Evolutionary conservation across 2,888 invertebrate genomes (phyloP), one percentile per base, ranked within the genome.

Genomic region (Crematogaster levior): DNA sequence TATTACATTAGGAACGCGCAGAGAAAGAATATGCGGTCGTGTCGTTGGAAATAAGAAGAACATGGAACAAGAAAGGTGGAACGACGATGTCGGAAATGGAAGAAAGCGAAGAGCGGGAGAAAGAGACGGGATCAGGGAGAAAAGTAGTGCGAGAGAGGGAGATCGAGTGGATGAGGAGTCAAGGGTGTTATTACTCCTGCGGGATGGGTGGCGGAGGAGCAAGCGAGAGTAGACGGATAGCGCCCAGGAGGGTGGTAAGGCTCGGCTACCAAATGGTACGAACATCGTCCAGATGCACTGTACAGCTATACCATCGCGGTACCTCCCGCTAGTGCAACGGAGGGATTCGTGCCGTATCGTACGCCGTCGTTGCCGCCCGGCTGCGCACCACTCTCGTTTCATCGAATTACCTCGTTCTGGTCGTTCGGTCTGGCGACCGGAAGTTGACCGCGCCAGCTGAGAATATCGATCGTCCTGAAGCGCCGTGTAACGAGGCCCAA

Each of bases 201-300:
- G 89, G 89, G 89, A 83, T 40, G 65, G 74, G 84, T 83, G 83
- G 81, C 61, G 83, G 82, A 77, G 56, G 53, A 85, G 77, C 68
- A 79, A 81, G 84, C 80, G 73, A 70, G 88, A 74, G 85, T 60
- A 89, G 92, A 93, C 90, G 88, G 90, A 93, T 92, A 86, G 87
- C 90, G 87, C 93, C 92, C 92, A 87, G 70, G 93, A 89, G 93
- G 86, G 91, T 89, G 91, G 90, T 90, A 91, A 86, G 88, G 84
- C 89, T 86, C 85, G 87, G 87, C 88, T 87, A 87, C 84, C 88
- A 89, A 92, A 90, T 89, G 88, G 86, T 81, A 88, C 72, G 87
- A 88, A 88, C 87, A 85, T 89, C 89, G 83, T 80, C 81, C 85
- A 63, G 82, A 88, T 86, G 89, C 86, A 85, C 27, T 72, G 70